Base-by-base conservation (phyloP, 2,113 vertebrate species). In the Gambusia holbrooki region DNA sequence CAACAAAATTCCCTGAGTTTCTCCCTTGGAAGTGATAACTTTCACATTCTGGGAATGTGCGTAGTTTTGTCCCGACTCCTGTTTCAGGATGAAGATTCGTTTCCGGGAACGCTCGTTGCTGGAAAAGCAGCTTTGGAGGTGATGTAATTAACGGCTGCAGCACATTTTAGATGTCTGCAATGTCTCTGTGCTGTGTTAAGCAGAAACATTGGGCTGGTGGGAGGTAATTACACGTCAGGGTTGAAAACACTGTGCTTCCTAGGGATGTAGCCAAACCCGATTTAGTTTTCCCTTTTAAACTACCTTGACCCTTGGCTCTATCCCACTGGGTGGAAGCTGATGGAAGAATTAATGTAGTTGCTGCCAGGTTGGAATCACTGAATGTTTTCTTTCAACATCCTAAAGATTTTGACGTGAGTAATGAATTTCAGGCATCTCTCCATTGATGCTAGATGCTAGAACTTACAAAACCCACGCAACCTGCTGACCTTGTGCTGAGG, bases 141-240 rank as follows among this genome's bases (percentile, higher is more conserved):
- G 79, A 84, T 82, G 75, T 81, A 83, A 84, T 74, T 85, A 87
- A 92, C 86, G 69, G 62, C 68, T 88, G 74, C 71, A 64, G 62
- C 87, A 69, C 76, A 82, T 89, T 82, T 73, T 85, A 66, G 70
- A 83, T 65, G 71, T 74, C 84, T 42, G 66, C 85, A 80, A 81
- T 85, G 79, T 84, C 85, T 76, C 78, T 76, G 66, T 45, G 32
- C 70, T 62, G 64, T 68, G 64, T 83, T 84, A 83, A 89, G 78
- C 84, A 76, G 81, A 87, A 84, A 84, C 88, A 88, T 79, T 84
- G 72, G 77, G 77, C 80, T 89, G 77, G 76, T 82, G 62, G 70
- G 81, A 73, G 74, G 77, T 82, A 90, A 90, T 90, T 82, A 90
- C 81, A 88, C 73, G 66, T 66, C 81, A 84, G 77, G 81, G 71